Conservation (phyloP, 2,797 vertebrate genomes). For the Champsocephalus esox region DNA sequence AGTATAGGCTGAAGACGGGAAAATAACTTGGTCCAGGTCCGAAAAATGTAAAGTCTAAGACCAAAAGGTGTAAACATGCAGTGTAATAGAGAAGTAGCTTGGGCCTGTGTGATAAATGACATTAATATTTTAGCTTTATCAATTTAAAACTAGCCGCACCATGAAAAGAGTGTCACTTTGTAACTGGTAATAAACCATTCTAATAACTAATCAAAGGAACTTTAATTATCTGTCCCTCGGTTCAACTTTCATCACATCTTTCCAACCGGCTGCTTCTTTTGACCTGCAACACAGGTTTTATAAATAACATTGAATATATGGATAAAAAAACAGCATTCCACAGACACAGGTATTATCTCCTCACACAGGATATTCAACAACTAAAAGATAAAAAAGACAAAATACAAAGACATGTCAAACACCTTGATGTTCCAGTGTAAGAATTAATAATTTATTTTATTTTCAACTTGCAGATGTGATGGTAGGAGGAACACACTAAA, state of each 20-base stretch:
- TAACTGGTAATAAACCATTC: not conserved
- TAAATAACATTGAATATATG: conserved; percentile 5
- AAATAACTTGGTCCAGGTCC: conserved; percentile 8
- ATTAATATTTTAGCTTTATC: not conserved
- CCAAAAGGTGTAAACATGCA: not conserved
- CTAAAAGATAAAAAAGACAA: conserved; percentile 11
- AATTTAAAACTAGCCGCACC: not conserved
- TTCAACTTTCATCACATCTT: not conserved
- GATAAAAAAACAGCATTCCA: not conserved
- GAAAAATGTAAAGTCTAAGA: conserved; percentile 9
- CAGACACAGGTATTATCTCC: not conserved
- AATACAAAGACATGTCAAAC: conserved; percentile 39
- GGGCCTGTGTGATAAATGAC: not conserved
- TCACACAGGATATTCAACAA: not conserved
- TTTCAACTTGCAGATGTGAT: conserved; percentile 35
- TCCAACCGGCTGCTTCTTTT: not conserved
- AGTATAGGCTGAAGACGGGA: not conserved
- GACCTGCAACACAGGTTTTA: conserved; percentile 6
- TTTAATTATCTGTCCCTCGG: not conserved
- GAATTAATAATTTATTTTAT: conserved; percentile 49
- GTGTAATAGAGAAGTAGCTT: not conserved
- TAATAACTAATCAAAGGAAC: not conserved
- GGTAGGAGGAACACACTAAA: conserved; percentile 25
- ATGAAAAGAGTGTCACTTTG: not conserved
- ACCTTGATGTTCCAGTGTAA: conserved; percentile 66